Base-by-base conservation (phyloP, 1,140 invertebrate genomes). In the Manduca sexta region DNA sequence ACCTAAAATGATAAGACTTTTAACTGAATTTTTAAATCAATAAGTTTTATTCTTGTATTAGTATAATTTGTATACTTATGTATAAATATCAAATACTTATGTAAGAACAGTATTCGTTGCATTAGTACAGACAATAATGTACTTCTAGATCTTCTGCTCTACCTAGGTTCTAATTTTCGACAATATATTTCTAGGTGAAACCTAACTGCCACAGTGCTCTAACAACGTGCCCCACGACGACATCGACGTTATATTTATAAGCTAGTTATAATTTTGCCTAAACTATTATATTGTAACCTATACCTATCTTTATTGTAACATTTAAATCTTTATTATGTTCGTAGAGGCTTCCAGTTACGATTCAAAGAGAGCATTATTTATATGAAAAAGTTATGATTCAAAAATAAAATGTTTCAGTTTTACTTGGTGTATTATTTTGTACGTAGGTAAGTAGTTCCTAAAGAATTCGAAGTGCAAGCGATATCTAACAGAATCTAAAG, bases 261-360 rank as follows among this genome's bases (percentile, higher is more conserved):
- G 46, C 39, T 51, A 56, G 37, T 48, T 45, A 41, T 65, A 59
- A 54, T 64, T 63, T 60, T 41, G 42, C 60, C 12, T 71, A 71
- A 64, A 60, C 52, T 61, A 60, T 44, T 47, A 47, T 66, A 46
- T 65, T 53, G 55, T 54, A 49, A 57, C 58, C 38, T 40, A 17
- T 63, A 57, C 37, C 44, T 63, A 61, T 61, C 53, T 69, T 49
- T 64, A 61, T 60, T 17, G 50, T 60, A 42, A 66, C 52, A 61
- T 60, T 70, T 52, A 52, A 56, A 59, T 67, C 64, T 55, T 79
- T 73, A 64, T 50, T 55, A 57, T 67, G 63, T 71, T 68, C 70
- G 69, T 82, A 84, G 81, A 84, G 78, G 81, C 81, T 84, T 84
- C 78, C 81, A 82, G 60, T 70, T 76, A 72, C 53, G 57, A 55